Percentiles rank a stretch among this genome's conserved stretches.
Conservation (phyloP, 2,113 vertebrate genomes). For the Aegotheles bennettii region DNA sequence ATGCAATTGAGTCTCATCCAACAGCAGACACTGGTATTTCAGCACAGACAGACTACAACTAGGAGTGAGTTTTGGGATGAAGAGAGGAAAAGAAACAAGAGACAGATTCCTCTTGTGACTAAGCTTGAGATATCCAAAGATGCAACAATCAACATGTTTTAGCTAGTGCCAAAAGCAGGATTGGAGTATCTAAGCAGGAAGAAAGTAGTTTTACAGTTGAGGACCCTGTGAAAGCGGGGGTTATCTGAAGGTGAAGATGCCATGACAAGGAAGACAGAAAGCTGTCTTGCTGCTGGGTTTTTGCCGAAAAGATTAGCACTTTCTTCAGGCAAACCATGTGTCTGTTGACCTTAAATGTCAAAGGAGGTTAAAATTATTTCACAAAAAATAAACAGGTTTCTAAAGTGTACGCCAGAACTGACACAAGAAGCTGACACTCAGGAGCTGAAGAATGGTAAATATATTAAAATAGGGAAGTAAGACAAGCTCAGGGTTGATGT, state of each 20-base stretch:
- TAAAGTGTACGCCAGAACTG: neutral
- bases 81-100: neutral
- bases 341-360: neutral
- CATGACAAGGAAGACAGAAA: neutral
- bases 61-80: neutral
- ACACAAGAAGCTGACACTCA: neutral
- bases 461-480: neutral
- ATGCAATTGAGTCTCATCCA: neutral
- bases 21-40: neutral
- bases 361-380: neutral
- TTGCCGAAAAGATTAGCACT: neutral
- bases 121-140: neutral
- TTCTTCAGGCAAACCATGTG: neutral
- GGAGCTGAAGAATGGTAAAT: neutral
- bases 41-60: neutral
- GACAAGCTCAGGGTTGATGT: neutral
- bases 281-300: neutral
- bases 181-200: neutral
- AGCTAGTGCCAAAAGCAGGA: neutral
- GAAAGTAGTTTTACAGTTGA: neutral
- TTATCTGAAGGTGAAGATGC: neutral
- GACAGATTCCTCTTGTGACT: neutral
- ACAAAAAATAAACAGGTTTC: neutral
- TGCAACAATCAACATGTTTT: neutral
- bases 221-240: neutral